Evolutionary conservation across 92 coral and sea anemone genomes (phyloP), one percentile per base, ranked within the genome.

Genomic region (Virgularia gustaviana): DNA sequence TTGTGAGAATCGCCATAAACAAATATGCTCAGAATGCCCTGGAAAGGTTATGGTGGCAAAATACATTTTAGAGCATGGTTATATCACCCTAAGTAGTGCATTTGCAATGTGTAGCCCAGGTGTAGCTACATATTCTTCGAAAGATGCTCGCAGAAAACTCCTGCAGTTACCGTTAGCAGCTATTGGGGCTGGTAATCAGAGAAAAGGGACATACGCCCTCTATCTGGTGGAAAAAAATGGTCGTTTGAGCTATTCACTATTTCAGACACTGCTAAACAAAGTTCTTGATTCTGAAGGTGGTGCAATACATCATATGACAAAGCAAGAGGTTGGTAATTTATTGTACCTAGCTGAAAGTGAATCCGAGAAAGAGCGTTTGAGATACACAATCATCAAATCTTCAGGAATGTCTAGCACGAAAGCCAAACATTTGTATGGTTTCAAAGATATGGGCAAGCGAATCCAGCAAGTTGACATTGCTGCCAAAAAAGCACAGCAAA

Each of bases 261-360:
- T 74, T 65, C 79, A 73, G 65, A 57, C 71, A 37, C 58, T 73
- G 31, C 36, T 73, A 20, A 33, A 43, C 20, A 73, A 57, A 73
- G 36, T 16, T 0, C 28, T 57, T 19, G 51, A 43, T 43, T 16
- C 51, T 43, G 55, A 47, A 25, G 15, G 4, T 66, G 9, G 34
- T 49, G 28, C 37, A 41, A 22, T 30, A 27, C 32, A 47, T 49
- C 12, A 71, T 23, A 27, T 62, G 42, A 36, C 73, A 43, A 61
- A 78, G 61, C 49, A 66, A 34, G 82, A 78, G 45, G 39, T 63
- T 79, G 35, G 47, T 32, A 72, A 56, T 6, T 56, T 83, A 16
- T 75, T 78, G 16, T 78, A 70, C 75, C 75, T 83, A 53, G 87
- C 87, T 35, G 87, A 83, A 57, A 45, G 78, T 4, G 80, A 83